Conservation (phyloP, 2,888 invertebrate species). For the Drosophila ochracea region DNA sequence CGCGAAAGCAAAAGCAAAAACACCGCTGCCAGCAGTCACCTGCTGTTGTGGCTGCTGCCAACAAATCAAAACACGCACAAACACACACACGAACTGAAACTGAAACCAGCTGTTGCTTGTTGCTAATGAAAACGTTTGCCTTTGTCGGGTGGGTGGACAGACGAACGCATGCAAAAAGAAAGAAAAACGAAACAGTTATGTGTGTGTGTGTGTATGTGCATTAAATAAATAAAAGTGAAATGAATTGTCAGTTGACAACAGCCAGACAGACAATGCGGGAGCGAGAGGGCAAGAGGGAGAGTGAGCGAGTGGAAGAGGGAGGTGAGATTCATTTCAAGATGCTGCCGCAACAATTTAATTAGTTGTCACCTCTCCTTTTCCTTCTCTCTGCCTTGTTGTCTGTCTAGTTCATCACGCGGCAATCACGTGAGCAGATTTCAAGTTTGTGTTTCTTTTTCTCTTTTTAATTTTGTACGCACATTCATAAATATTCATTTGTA, state of each 20-base stretch:
- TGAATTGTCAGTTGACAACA: conserved; percentile 18
- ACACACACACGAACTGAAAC: conserved; percentile 21
- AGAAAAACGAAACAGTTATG: neutral
- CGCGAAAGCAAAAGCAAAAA: conserved; percentile 39
- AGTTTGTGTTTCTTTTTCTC: conserved; percentile 18
- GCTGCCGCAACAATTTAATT: conserved; percentile 10
- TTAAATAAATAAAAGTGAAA: conserved; percentile 33
- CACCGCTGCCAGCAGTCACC: conserved; percentile 39
- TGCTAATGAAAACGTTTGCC: conserved; percentile 31
- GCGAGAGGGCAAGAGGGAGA: neutral
- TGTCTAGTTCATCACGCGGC: conserved; percentile 36
- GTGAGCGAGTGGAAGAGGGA: neutral
- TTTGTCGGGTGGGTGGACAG: conserved; percentile 30
- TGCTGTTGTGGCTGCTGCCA: conserved; percentile 51
- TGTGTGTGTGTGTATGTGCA: conserved; percentile 6
- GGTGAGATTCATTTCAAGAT: conserved; percentile 5
- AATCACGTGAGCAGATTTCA: conserved; percentile 43
- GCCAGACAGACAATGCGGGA: neutral
- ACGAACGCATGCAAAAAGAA: conserved; percentile 7
- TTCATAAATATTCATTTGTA: conserved; percentile 19
- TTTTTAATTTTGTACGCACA: conserved; percentile 1
- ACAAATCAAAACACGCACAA: conserved; percentile 53
- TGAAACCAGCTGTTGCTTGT: conserved; percentile 59
- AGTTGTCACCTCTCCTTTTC: conserved; percentile 1
- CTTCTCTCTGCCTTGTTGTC: conserved; percentile 2